Evolutionary conservation across 2,797 vertebrate genomes (phyloP), one percentile per base, ranked within the genome.

Genomic region (Molossus alvarezi): DNA sequence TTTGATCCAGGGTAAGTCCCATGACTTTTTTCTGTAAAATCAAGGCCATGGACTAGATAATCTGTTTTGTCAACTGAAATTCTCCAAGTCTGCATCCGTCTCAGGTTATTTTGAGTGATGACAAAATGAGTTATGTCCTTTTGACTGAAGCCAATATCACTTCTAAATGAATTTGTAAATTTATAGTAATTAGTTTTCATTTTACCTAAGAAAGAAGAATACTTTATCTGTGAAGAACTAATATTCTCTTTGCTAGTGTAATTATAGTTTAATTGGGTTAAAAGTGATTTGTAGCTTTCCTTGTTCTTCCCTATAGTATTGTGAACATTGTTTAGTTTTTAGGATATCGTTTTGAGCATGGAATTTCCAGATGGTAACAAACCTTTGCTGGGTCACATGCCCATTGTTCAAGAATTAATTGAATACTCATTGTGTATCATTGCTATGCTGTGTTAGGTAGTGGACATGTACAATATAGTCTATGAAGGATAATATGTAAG

Each of bases 141-240:
- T 87, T 75, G 73, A 75, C 45, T 86, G 33, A 91, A 90, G 77
- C 14, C 53, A 81, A 14, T 88, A 51, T 33, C 21, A 58, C 55
- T 69, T 96, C 88, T 90, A 72, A 88, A 72, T 94, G 67, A 84
- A 80, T 71, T 72, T 93, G 6, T 83, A 77, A 71, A 85, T 88
- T 82, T 72, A 69, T 64, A 92, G 58, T 51, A 94, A 92, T 65
- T 67, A 75, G 60, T 93, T 91, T 90, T 67, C 21, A 72, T 83
- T 86, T 58, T 90, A 23, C 45, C 11, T 77, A 10, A 93, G 67
- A 88, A 80, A 72, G 48, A 88, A 91, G 10, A 82, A 14, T 88
- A 33, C 2, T 55, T 71, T 12, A 64, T 55, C 15, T 91, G 0
- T 81, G 79, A 84, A 90, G 23, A 23, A 81, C 72, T 71, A 48